Evolutionary conservation across 2,113 vertebrate genomes (phyloP), one percentile per base, ranked within the genome.

Genomic region (Saccopteryx bilineata): DNA sequence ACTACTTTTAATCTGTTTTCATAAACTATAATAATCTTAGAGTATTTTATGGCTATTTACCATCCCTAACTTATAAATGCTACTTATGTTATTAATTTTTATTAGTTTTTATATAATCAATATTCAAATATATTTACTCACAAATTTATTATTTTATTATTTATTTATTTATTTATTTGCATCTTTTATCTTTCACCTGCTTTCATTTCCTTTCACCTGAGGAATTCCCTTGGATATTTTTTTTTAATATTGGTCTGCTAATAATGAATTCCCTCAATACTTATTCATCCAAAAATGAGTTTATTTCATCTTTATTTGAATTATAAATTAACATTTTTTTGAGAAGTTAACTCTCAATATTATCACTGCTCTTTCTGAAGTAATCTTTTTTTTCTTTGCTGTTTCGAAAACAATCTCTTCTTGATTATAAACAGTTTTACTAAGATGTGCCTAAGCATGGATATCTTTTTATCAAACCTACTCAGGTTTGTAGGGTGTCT

Each of bases 81-180:
- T 80, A 65, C n/a, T 65, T 86, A 24, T 91, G 21, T 54, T 93
- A n/a, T 80, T 71, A 71, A 78, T 52, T 78, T 79, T 94, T 85
- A 78, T 76, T 76, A 89, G 56, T 72, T 80, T 63, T 91, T 56
- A 65, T 21, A 71, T n/a, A 72, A 79, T 65, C 48, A 48, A 18
- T 65, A 85, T 65, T 86, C n/a, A 72, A 72, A 80, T 72, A 21
- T 63, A 65, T 65, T 54, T 65, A 72, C 46, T 33, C 66, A 72
- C 13, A 33, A 11, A 86, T 61, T 71, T 86, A 65, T 12, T 5
- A 56, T 56, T 69, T 91, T 79, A 69, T 56, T 86, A 71, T 6
- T 26, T n/a, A 28, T 33, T 56, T 93, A 10, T 61, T 79, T 23
- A 31, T 79, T 54, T 60, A 52, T 46, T 91, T 33, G 12, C 28